Evolutionary conservation across 2,888 invertebrate genomes (phyloP).

Genomic region (Caenorhabditis panamensis): DNA sequence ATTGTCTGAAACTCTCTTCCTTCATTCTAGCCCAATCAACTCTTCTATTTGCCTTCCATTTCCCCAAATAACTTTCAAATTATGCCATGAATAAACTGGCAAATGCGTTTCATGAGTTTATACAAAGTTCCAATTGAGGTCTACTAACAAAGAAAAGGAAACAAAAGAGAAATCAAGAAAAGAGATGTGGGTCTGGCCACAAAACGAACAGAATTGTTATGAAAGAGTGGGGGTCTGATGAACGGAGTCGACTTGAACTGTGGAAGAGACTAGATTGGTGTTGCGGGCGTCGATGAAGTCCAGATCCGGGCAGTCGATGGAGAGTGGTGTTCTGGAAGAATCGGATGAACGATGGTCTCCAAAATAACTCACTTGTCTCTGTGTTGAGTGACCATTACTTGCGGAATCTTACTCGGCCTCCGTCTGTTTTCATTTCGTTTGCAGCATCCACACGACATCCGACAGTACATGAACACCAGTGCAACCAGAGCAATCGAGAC

Average conservation of each 20-base stretch:
- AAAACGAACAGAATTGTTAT: conserved; percentile 6
- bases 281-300: conserved; percentile 76
- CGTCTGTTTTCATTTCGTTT: conserved; percentile 16
- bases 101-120: too few species aligned
- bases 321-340: conserved; percentile 52
- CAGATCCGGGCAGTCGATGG: conserved; percentile 67
- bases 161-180: background rate
- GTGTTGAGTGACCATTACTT: conserved; percentile 58
- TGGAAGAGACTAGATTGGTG: conserved; percentile 73
- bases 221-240: conserved; percentile 68
- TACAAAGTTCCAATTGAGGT: conserved; percentile 7
- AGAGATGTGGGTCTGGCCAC: conserved; percentile 2
- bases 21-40: background rate
- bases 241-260: conserved; percentile 73
- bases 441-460: conserved; percentile 59
- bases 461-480: conserved; percentile 53
- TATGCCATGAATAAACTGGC: too few species aligned
- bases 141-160: conserved; percentile 3
- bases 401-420: conserved; percentile 47
- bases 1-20: conserved; percentile 37
- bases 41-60: background rate
- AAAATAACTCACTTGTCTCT: conserved; percentile 40
- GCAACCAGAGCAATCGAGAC: conserved; percentile 42
- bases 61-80: background rate
- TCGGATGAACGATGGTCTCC: too few species aligned